Base-by-base conservation (phyloP, 2,888 invertebrate species). In the Bellardia bayeri region DNA sequence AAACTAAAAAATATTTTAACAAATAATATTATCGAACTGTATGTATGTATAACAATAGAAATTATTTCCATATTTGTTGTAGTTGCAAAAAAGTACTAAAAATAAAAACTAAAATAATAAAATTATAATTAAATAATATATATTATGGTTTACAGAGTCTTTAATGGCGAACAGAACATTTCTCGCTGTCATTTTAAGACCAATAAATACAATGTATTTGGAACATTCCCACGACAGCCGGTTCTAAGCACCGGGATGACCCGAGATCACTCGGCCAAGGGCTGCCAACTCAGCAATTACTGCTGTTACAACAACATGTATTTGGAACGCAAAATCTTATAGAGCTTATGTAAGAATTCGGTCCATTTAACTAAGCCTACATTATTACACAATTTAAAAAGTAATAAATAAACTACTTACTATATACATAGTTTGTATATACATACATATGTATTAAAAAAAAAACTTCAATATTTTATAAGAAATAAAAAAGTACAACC, bases 1-100 rank as follows among this genome's bases (percentile, higher is more conserved):
- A 66, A 81, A 84, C 64, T 37, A 54, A 49, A 68, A 58, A 14
- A 30, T 76, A 72, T 61, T 58, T n/a, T 54, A 54, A 64, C 61
- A 68, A 64, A 66, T 64, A 11, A 37, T 74, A 33, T 51, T 49
- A 33, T 49, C 51, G 49, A 23, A 51, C 40, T 74, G 9, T 40
- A 14, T 54, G 66, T 45, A 45, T 37, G 37, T 37, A 58, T 71
- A 51, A 76, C 16, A 82, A 83, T 64, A 45, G 40, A 40, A n/a
- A 37, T 45, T 56, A 51, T 66, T 64, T 63, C 49, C 40, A 72
- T 16, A 16, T 30, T 64, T 69, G 6, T 63, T 63, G 64, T 74
- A 45, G n/a, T 64, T 72, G 49, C 40, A 64, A 72, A 64, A 45
- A 56, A 16, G 6, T 74, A 63, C 16, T 63, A 40, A 64, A 42